phyloP scores from a whole-genome alignment of 2,797 vertebrate species.

The Heliangelus exortis region DNA sequence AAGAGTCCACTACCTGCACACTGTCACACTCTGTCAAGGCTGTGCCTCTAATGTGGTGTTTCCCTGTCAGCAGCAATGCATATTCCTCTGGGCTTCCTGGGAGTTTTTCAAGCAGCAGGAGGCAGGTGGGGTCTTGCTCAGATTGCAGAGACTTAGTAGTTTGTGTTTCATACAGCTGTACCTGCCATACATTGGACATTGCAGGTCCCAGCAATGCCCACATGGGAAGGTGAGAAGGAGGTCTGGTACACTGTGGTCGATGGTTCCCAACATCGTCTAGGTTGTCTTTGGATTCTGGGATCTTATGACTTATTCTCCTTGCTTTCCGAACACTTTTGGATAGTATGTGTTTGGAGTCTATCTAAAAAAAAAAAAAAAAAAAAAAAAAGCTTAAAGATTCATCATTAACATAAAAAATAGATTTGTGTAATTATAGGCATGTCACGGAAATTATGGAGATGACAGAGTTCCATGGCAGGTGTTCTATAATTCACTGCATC shows the following conservation, averaged over 20 bases:
- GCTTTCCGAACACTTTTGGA: not conserved
- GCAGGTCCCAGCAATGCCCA: not conserved
- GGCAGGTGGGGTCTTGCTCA: not conserved
- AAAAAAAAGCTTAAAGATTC: not conserved
- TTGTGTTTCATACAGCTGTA: not conserved
- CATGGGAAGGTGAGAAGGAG: not conserved
- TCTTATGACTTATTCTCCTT: not conserved
- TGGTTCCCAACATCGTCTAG: not conserved
- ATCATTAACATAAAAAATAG: not conserved
- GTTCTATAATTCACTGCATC: not conserved
- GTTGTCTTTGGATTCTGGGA: not conserved
- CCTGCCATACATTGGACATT: not conserved
- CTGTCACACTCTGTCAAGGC: not conserved
- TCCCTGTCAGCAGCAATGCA: not conserved
- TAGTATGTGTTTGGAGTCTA: not conserved
- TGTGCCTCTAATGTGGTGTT: not conserved
- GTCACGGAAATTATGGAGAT: not conserved
- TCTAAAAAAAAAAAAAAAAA: too few species aligned
- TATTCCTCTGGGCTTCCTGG: not conserved
- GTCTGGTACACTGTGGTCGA: not conserved
- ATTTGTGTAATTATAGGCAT: not conserved
- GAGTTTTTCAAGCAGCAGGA: not conserved
- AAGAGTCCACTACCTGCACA: fast-evolving
- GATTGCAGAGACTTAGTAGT: not conserved
- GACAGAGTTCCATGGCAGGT: not conserved